Evolutionary conservation across 2,888 invertebrate genomes (phyloP).

Genomic region (Liposcelis brunnea): DNA sequence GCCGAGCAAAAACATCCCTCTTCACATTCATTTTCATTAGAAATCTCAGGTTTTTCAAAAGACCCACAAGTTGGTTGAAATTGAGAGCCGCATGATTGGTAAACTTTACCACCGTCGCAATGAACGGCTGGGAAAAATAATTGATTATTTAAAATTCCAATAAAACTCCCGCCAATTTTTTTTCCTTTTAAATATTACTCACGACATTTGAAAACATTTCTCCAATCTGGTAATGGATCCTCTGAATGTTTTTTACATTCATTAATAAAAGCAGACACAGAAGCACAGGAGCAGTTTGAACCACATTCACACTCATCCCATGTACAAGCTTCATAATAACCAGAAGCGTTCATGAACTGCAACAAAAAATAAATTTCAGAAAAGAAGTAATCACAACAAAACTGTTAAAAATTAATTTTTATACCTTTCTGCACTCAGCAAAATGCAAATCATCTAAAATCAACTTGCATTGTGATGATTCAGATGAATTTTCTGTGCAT

Average conservation of each 20-base stretch:
- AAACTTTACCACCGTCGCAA: constrained; percentile 57
- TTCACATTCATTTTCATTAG: constrained; percentile 38
- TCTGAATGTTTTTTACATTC: constrained; percentile 54
- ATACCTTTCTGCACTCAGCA: constrained; percentile 40
- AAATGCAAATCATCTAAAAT: constrained; percentile 47
- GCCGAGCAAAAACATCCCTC: constrained; percentile 82
- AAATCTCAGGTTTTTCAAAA: constrained; percentile 20
- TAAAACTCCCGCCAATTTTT: neutral
- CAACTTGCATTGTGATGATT: constrained; percentile 14
- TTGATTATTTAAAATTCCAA: constrained; percentile 9
- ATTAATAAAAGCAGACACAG: constrained; percentile 56
- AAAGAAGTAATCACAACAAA: constrained; percentile 2
- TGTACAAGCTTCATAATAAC: constrained; percentile 52
- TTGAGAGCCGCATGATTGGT: constrained; percentile 56
- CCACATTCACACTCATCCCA: constrained; percentile 64
- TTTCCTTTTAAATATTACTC: constrained; percentile 30
- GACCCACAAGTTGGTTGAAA: constrained; percentile 55
- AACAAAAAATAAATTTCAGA: neutral
- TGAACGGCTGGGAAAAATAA: constrained; percentile 44
- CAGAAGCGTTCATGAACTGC: constrained; percentile 44
- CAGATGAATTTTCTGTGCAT: constrained; percentile 12
- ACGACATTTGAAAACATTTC: constrained; percentile 68
- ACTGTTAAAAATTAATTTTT: constrained; percentile 10
- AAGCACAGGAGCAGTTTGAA: constrained; percentile 49
- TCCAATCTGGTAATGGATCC: constrained; percentile 49